Evolutionary conservation across 2,797 vertebrate species (phyloP).

Genomic region (Pachyuromys duprasi): DNA sequence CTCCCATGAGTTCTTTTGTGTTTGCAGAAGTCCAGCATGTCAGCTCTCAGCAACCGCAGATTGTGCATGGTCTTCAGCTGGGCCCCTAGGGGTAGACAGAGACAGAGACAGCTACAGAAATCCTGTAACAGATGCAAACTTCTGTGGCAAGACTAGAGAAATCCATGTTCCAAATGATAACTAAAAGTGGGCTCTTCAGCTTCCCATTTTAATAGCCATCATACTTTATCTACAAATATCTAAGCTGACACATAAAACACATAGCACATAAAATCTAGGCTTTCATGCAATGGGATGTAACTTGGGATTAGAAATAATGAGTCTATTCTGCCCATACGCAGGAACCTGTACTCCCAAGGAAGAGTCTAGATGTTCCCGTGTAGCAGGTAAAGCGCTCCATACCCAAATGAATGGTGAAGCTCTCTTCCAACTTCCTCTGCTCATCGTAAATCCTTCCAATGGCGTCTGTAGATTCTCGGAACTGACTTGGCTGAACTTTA

Average conservation of each 20-base stretch:
- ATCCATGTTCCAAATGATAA: neutral
- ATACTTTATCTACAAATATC: neutral
- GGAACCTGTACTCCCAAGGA: neutral
- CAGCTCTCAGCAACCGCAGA: slow-evolving; percentile 94
- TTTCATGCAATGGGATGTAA: neutral
- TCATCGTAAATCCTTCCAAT: slow-evolving; percentile 94
- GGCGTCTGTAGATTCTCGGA: slow-evolving; percentile 91
- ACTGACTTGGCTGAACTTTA: slow-evolving; percentile 94
- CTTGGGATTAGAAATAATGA: slow-evolving; percentile 1
- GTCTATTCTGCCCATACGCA: neutral
- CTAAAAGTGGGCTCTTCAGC: neutral
- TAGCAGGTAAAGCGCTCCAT: slow-evolving; percentile 57
- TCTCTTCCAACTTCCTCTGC: slow-evolving; percentile 96
- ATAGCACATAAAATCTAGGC: neutral
- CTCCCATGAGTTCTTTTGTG: slow-evolving; percentile 93
- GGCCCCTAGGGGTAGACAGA: slow-evolving; percentile 89
- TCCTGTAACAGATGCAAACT: neutral
- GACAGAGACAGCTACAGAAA: slow-evolving; percentile 14
- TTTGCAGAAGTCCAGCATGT: slow-evolving; percentile 96
- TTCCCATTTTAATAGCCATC: neutral
- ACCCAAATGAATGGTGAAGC: slow-evolving; percentile 99
- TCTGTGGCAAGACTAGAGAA: slow-evolving; percentile 13
- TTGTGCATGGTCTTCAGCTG: slow-evolving; percentile 99
- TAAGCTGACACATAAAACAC: neutral
- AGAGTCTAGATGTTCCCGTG: neutral